phyloP scores from a whole-genome alignment of 64 coral and sea anemone genomes.

The Platygyra sinensis region DNA sequence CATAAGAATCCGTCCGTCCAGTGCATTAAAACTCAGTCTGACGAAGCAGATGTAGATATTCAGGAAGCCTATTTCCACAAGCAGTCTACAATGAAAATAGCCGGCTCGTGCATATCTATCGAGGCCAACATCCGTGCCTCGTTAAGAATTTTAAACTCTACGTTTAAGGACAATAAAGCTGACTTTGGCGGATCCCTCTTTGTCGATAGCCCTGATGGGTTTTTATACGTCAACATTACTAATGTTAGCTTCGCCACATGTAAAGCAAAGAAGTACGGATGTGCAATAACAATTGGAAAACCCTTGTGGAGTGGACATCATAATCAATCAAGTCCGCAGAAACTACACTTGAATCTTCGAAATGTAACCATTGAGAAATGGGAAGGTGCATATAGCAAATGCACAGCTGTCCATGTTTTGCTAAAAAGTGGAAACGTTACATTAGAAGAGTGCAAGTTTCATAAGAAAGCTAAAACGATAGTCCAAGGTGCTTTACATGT shows the following conservation, averaged over 20 bases:
- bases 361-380: background rate
- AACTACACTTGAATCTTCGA: background rate
- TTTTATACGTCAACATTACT: background rate
- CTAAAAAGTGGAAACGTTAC: background rate
- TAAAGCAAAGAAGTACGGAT: background rate
- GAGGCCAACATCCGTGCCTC: background rate
- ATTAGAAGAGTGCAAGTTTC: background rate
- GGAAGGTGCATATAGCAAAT: background rate
- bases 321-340: background rate
- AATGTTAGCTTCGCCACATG: background rate
- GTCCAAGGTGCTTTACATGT: background rate
- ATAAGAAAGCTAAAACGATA: background rate
- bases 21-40: background rate
- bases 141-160: background rate
- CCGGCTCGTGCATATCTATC: background rate
- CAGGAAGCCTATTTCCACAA: background rate
- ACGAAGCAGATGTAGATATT: background rate
- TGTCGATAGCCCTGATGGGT: background rate
- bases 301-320: too few relatives aligned
- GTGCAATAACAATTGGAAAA: background rate
- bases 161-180: background rate
- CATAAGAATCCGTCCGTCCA: background rate
- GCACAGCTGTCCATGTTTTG: background rate
- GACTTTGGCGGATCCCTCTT: background rate
- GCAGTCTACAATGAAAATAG: background rate